phyloP scores from a whole-genome alignment of 1,140 invertebrate genomes.

The Hirudo medicinalis region DNA sequence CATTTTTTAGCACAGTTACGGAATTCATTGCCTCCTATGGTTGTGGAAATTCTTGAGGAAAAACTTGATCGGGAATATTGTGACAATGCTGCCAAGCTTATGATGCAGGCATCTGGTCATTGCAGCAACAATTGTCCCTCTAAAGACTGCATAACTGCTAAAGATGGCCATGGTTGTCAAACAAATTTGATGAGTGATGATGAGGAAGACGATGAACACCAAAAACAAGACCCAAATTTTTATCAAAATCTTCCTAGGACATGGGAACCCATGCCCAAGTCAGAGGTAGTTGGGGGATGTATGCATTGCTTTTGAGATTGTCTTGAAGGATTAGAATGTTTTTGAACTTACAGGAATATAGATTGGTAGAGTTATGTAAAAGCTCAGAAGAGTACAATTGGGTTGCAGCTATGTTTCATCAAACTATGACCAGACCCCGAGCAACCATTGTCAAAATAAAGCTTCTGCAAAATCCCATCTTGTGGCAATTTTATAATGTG shows the following conservation, averaged over 20 bases:
- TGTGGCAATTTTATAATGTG: constrained; percentile 19
- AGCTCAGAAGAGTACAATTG: constrained; percentile 15
- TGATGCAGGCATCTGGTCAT: constrained; percentile 21
- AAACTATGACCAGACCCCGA: constrained; percentile 12
- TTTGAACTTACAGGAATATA: constrained; percentile 11
- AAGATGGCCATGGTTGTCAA: background rate
- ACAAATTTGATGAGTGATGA: background rate
- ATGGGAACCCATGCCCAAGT: constrained; percentile 16
- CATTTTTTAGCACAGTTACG: constrained; percentile 29
- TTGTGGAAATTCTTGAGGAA: constrained; percentile 33
- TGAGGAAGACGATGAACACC: background rate
- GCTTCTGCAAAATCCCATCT: constrained; percentile 15
- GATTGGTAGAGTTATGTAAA: constrained; percentile 8
- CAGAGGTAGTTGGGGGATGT: background rate
- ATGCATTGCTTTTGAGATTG: background rate
- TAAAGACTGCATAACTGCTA: background rate
- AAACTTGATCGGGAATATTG: constrained; percentile 31
- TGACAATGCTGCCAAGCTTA: constrained; percentile 31
- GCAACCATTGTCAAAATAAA: constrained; percentile 17
- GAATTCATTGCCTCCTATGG: constrained; percentile 30
- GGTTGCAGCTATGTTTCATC: constrained; percentile 11
- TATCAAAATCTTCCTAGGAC: constrained; percentile 8
- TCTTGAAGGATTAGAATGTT: background rate
- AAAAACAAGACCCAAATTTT: background rate
- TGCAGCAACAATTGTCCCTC: too few species aligned